A percentile compares a stretch with the other conserved stretches of the same genome.
phyloP scores from a whole-genome alignment of 1,140 invertebrate genomes.

The Helicoverpa zea region DNA sequence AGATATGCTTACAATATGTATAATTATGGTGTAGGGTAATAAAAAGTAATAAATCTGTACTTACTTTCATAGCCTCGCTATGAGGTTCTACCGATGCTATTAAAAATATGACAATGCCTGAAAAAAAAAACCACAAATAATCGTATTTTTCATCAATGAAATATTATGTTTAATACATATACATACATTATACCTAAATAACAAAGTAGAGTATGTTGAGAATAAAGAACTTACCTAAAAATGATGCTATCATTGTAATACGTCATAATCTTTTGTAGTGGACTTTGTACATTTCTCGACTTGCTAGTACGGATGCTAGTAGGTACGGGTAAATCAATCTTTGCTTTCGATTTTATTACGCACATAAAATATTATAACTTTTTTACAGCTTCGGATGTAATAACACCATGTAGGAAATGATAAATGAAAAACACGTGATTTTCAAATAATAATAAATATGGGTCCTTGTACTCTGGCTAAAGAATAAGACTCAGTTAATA shows the following conservation, averaged over 20 bases:
- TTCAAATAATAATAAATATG: background rate
- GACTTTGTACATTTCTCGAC: background rate
- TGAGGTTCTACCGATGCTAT: conserved; percentile 61
- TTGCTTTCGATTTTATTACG: background rate
- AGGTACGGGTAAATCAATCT: background rate
- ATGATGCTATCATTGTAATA: conserved; percentile 50
- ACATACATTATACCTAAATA: background rate
- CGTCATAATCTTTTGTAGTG: conserved; percentile 48
- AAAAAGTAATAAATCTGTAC: conserved; percentile 9
- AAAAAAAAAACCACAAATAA: conserved; percentile 38
- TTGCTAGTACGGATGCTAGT: background rate
- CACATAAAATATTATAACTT: conserved; percentile 15
- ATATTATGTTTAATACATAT: conserved; percentile 36
- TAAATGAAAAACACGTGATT: conserved; percentile 16
- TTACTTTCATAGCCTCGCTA: conserved; percentile 78
- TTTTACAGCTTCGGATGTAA: conserved; percentile 18
- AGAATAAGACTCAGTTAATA: too few species aligned
- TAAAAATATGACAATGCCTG: conserved; percentile 59
- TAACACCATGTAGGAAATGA: background rate
- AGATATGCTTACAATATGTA: too few species aligned
- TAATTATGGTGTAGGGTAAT: background rate
- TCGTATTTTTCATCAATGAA: conserved; percentile 21
- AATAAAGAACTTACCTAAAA: conserved; percentile 47
- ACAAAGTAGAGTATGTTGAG: background rate
- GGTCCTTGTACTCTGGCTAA: too few species aligned